Percentiles rank a stretch among this genome's conserved stretches.
These are phyloP conservation scores for Hippotragus niger DNA, from an alignment of 2,113 vertebrate species.

Conservation along the genomic window DNA sequence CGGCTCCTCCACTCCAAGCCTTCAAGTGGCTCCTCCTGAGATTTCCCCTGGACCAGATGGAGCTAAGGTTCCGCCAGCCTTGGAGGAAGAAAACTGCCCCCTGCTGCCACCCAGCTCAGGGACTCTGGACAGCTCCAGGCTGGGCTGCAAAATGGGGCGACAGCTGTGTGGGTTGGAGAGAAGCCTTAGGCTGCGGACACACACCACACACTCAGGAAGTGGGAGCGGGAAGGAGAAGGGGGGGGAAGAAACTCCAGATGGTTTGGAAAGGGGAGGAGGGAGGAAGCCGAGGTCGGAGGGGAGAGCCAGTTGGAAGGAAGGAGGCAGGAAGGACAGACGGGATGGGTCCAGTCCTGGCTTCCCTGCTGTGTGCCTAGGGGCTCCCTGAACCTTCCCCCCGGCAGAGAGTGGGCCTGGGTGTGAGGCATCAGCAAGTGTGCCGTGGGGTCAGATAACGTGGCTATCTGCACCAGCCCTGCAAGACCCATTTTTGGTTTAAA, in stretches of 20 bases:
- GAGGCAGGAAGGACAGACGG: neutral
- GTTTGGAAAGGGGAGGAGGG: rapidly evolving
- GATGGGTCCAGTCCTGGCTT: too few relatives aligned
- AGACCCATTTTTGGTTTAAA: neutral
- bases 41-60: too few relatives aligned
- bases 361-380: rapidly evolving
- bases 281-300: too few relatives aligned
- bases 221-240: too few relatives aligned
- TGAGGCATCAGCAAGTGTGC: rapidly evolving
- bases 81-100: neutral
- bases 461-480: neutral
- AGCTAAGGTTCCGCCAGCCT: rapidly evolving
- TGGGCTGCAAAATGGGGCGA: neutral
- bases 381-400: neutral
- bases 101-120: neutral
- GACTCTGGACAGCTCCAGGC: neutral
- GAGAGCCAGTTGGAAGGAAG: neutral
- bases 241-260: neutral
- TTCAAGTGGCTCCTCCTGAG: neutral
- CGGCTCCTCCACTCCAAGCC: rapidly evolving
- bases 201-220: rapidly evolving
- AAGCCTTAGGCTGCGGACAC: neutral
- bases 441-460: rapidly evolving
- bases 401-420: rapidly evolving
- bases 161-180: neutral